phyloP scores from a whole-genome alignment of 1,140 invertebrate genomes.

The Notospermus geniculatus region DNA sequence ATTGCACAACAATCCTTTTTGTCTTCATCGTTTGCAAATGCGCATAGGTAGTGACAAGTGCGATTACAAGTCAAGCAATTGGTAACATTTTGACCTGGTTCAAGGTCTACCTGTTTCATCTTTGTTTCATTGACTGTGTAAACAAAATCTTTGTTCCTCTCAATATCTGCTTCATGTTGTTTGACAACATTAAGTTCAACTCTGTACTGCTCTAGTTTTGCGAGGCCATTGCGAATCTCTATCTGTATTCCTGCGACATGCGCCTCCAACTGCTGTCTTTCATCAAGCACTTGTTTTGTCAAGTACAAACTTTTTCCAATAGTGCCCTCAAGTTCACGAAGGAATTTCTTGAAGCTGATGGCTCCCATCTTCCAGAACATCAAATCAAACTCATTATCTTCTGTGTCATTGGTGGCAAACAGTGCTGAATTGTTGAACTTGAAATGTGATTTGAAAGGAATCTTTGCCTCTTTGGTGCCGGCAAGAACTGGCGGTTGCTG shows the following conservation, averaged over 20 bases:
- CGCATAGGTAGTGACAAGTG: constrained; percentile 30
- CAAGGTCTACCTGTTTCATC: constrained; percentile 7
- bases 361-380: constrained; percentile 29
- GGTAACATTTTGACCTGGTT: constrained; percentile 25
- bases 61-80: constrained; percentile 28
- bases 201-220: constrained; percentile 14
- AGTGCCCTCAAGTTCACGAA: constrained; percentile 14
- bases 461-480: constrained; percentile 18
- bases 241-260: constrained; percentile 15
- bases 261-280: constrained; percentile 14
- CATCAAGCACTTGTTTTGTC: constrained; percentile 20
- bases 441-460: constrained; percentile 20
- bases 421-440: constrained; percentile 15
- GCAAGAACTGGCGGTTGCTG: constrained; percentile 22
- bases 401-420: constrained; percentile 5
- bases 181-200: constrained; percentile 14
- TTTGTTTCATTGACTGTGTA: constrained; percentile 15
- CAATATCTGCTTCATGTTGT: constrained; percentile 22
- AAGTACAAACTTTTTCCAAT: constrained; percentile 23
- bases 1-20: no score
- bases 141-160: constrained; percentile 26
- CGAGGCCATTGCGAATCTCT: constrained; percentile 17
- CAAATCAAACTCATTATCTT: constrained; percentile 3
- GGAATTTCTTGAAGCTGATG: constrained; percentile 22
- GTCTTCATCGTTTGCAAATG: constrained; percentile 1